Evolutionary conservation across 1,140 invertebrate species (phyloP).

Genomic region (Stegodyphus dumicola): DNA sequence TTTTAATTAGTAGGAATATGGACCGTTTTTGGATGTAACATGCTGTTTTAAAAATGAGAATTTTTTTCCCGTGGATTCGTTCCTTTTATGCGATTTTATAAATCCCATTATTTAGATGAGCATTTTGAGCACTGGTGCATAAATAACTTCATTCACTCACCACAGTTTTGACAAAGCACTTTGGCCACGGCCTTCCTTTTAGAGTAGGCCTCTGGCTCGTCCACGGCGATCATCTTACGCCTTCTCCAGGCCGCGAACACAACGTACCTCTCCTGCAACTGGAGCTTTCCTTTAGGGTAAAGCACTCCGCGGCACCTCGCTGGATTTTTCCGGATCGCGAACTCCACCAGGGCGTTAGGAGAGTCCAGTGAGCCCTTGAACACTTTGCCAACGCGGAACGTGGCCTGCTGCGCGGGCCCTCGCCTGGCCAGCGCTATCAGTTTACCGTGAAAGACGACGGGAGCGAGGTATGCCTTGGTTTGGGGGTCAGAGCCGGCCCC

Average conservation of each 20-base stretch:
- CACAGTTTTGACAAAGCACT: constrained; percentile 49
- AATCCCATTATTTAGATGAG: too few relatives aligned
- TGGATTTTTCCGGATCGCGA: constrained; percentile 9
- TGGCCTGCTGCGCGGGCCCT: constrained; percentile 57
- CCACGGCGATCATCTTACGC: constrained; percentile 32
- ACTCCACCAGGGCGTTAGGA: constrained; percentile 13
- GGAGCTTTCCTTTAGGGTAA: constrained; percentile 3
- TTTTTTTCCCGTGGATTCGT: too few relatives aligned
- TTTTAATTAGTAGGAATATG: too few relatives aligned
- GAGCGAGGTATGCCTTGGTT: constrained; percentile 60
- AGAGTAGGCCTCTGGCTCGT: constrained; percentile 28
- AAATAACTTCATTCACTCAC: constrained; percentile 4
- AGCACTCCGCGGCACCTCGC: constrained; percentile 31
- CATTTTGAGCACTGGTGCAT: too few relatives aligned
- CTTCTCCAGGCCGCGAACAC: constrained; percentile 59
- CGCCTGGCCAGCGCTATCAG: constrained; percentile 60
- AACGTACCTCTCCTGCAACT: constrained; percentile 44
- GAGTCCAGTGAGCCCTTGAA: constrained; percentile 11
- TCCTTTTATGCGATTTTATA: too few relatives aligned
- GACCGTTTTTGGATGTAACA: too few relatives aligned
- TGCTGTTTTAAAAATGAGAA: too few relatives aligned
- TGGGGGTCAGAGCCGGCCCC: not conserved
- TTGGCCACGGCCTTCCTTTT: constrained; percentile 37
- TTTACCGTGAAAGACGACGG: constrained; percentile 62
- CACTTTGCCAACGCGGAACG: constrained; percentile 52